These are phyloP conservation scores for Mesitornis unicolor DNA, from an alignment of 2,113 vertebrate genomes.

Conservation along the genomic window DNA sequence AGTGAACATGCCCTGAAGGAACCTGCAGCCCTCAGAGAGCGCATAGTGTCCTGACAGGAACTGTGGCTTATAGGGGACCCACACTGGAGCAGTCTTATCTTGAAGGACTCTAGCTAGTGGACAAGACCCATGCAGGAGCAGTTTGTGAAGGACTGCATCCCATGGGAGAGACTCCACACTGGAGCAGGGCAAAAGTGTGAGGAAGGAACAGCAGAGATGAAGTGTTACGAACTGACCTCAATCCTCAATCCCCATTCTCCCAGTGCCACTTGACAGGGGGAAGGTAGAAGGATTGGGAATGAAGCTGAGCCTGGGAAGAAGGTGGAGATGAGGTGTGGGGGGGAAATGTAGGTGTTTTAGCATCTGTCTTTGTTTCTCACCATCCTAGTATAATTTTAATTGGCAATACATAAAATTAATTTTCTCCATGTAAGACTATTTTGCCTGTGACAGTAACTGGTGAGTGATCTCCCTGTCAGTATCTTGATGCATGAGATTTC, in stretches of 20 bases:
- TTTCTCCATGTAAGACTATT: neutral
- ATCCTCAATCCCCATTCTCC: rapidly evolving
- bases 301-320: neutral
- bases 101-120: neutral
- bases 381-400: neutral
- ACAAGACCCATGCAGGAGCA: neutral
- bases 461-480: neutral
- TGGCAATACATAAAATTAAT: neutral
- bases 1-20: neutral
- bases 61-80: neutral
- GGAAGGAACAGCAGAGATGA: neutral
- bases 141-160: neutral
- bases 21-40: neutral
- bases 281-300: neutral
- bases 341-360: neutral
- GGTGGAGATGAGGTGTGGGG: neutral
- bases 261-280: neutral
- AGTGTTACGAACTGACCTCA: neutral
- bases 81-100: neutral
- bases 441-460: neutral
- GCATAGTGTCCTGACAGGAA: neutral
- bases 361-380: neutral
- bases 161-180: rapidly evolving
- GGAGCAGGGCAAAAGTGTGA: neutral
- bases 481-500: neutral